Evolutionary conservation across 2,113 vertebrate species (phyloP).

Genomic region (Aramus guarauna): DNA sequence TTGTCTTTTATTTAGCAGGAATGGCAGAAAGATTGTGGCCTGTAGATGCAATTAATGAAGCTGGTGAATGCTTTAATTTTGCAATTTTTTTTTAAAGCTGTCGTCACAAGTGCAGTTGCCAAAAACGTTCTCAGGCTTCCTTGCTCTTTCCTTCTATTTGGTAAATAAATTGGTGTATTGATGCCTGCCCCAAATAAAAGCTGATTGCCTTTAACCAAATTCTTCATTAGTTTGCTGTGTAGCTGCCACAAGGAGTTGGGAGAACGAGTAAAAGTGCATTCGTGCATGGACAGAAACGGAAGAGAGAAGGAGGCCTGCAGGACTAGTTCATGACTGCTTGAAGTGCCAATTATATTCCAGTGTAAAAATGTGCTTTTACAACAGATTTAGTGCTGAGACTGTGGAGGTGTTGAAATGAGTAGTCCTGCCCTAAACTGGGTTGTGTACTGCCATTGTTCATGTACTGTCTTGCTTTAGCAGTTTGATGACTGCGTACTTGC

Average conservation of each 20-base stretch:
- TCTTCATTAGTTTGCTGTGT: rapidly evolving
- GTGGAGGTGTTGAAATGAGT: not conserved
- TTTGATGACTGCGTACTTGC: not conserved
- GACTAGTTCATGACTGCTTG: not conserved
- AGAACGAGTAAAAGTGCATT: rapidly evolving
- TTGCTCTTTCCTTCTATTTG: not conserved
- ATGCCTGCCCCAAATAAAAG: not conserved
- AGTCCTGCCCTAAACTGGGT: not conserved
- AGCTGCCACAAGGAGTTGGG: not conserved
- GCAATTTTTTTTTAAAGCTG: not conserved
- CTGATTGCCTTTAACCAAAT: not conserved
- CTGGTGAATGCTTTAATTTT: not conserved
- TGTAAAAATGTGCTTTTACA: not conserved
- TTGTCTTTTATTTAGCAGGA: not conserved
- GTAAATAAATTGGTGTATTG: not conserved
- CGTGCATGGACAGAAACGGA: rapidly evolving
- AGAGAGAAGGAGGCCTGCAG: not conserved
- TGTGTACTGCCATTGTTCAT: rapidly evolving
- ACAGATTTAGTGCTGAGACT: not conserved
- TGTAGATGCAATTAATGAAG: not conserved
- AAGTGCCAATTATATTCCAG: not conserved
- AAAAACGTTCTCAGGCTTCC: not conserved
- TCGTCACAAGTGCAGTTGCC: not conserved
- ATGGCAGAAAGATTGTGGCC: not conserved
- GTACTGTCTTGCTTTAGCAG: not conserved